Evolutionary conservation across 2,888 invertebrate genomes (phyloP).

Genomic region (Thecocarcelia acutangulata): DNA sequence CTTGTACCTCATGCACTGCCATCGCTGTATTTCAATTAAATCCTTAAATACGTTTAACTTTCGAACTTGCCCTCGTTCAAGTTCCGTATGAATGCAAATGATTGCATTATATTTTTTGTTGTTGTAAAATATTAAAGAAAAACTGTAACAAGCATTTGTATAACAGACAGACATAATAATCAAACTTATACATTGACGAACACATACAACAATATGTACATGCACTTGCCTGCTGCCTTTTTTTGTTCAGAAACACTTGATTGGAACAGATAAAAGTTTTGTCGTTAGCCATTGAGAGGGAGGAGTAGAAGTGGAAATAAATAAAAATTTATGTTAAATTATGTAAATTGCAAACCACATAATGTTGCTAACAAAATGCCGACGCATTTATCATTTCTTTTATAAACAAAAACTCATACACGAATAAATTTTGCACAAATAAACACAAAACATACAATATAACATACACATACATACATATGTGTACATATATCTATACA

Average conservation of each 20-base stretch:
- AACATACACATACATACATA: not conserved
- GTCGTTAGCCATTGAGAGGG: constrained; percentile 28
- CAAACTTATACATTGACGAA: constrained; percentile 5
- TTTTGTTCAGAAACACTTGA: constrained; percentile 13
- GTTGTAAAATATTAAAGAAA: constrained; percentile 29
- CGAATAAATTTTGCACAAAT: constrained; percentile 18
- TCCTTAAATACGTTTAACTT: not conserved
- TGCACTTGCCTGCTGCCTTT: too few species aligned
- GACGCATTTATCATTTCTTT: constrained; percentile 70
- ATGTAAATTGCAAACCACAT: constrained; percentile 69
- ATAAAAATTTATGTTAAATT: constrained; percentile 67
- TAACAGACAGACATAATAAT: constrained; percentile 16
- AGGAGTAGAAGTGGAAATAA: constrained; percentile 40
- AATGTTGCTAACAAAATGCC: constrained; percentile 69
- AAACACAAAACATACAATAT: constrained; percentile 1
- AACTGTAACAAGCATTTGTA: constrained; percentile 19
- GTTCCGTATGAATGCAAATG: constrained; percentile 31
- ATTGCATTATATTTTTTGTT: constrained; percentile 43
- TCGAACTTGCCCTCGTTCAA: not conserved
- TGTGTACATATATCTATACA: too few species aligned
- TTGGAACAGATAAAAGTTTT: constrained; percentile 13
- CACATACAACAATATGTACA: too few species aligned
- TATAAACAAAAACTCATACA: constrained; percentile 39
- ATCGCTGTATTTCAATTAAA: too few species aligned
- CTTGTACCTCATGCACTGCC: too few species aligned